phyloP scores from a whole-genome alignment of 2,797 vertebrate species.

The Tamandua tetradactyla region DNA sequence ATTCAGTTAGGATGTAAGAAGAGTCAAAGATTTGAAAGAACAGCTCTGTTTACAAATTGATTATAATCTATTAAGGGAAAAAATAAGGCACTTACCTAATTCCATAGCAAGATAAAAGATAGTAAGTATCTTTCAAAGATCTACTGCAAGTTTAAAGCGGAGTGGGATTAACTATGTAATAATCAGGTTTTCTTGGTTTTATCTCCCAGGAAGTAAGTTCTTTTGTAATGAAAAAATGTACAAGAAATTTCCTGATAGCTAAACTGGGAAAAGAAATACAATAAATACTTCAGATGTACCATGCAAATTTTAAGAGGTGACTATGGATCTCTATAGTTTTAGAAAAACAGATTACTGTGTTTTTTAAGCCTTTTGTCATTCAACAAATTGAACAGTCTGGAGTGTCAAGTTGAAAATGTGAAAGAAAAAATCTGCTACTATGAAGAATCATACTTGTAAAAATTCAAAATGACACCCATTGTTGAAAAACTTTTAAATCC shows the following conservation, averaged over 20 bases:
- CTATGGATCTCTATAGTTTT: slow-evolving; percentile 45
- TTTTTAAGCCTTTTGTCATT: slow-evolving; percentile 66
- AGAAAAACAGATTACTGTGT: slow-evolving; percentile 62
- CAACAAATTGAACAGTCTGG: slow-evolving; percentile 62
- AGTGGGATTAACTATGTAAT: neutral
- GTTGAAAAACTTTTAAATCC: slow-evolving; percentile 43
- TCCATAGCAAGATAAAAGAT: neutral
- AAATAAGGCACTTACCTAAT: slow-evolving; percentile 51
- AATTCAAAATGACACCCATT: slow-evolving; percentile 7
- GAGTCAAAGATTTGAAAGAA: slow-evolving; percentile 39
- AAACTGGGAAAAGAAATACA: slow-evolving; percentile 8
- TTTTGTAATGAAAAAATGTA: slow-evolving; percentile 32
- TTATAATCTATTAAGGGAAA: neutral
- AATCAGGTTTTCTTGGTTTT: slow-evolving; percentile 22
- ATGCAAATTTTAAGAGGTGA: slow-evolving; percentile 54
- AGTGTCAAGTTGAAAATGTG: slow-evolving; percentile 57
- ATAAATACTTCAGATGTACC: slow-evolving; percentile 47
- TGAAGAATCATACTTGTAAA: slow-evolving; percentile 45
- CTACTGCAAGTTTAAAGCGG: neutral
- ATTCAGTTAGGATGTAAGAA: slow-evolving; percentile 15
- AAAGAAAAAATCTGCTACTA: slow-evolving; percentile 51
- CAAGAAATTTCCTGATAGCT: slow-evolving; percentile 49
- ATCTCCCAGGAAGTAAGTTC: neutral
- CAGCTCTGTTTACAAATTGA: neutral
- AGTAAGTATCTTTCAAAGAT: neutral